Evolutionary conservation across 2,113 vertebrate species (phyloP).

Genomic region (Hemibates koningsi): DNA sequence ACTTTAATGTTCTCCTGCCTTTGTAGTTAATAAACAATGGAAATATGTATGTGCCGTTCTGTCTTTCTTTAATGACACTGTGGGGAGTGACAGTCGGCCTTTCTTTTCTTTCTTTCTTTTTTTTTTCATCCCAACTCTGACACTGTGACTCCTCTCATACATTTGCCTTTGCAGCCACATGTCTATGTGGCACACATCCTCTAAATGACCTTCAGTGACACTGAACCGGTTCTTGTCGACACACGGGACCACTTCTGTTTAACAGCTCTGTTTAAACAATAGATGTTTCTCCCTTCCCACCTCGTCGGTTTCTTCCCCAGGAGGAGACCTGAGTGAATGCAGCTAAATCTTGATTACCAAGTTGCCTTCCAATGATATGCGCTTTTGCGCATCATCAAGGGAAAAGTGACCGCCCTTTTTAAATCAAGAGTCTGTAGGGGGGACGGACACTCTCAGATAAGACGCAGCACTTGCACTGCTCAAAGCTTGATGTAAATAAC

Average conservation of each 20-base stretch:
- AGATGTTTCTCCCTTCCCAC: not conserved
- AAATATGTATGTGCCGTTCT: not conserved
- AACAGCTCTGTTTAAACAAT: slow-evolving; percentile 30
- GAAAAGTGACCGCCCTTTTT: slow-evolving; percentile 28
- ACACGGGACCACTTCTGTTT: slow-evolving; percentile 5
- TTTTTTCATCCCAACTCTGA: not conserved
- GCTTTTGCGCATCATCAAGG: slow-evolving; percentile 37
- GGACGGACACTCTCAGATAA: slow-evolving; percentile 23
- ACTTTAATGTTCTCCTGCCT: not conserved
- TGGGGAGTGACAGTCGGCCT: not conserved
- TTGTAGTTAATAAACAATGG: not conserved
- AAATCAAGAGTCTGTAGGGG: not conserved
- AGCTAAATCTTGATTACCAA: slow-evolving; percentile 53
- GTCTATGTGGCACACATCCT: slow-evolving; percentile 35
- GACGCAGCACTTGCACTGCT: not conserved
- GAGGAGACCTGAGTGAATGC: slow-evolving; percentile 39
- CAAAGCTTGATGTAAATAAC: slow-evolving; percentile 50
- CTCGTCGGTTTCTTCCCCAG: not conserved
- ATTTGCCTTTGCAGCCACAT: slow-evolving; percentile 9
- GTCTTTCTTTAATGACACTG: not conserved
- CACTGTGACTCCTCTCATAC: slow-evolving; percentile 4
- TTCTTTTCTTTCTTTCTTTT: not conserved
- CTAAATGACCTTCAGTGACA: slow-evolving; percentile 58
- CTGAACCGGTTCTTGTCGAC: slow-evolving; percentile 9
- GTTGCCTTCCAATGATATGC: slow-evolving; percentile 34